A percentile compares a stretch with the other conserved stretches of the same genome.
Evolutionary conservation across 1,140 invertebrate species (phyloP).

Genomic region (Drosophila navojoa): DNA sequence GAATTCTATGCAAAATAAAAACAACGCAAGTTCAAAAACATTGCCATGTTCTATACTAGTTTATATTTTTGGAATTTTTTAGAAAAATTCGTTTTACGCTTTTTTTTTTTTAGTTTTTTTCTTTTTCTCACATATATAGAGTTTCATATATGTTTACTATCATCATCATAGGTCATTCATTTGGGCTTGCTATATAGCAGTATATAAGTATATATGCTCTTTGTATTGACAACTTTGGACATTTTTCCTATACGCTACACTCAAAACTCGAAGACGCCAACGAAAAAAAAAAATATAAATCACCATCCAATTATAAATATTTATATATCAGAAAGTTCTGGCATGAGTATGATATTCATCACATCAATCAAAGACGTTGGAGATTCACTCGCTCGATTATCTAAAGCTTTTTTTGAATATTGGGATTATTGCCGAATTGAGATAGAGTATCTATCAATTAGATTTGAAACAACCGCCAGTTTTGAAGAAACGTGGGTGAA

Average conservation of each 20-base stretch:
- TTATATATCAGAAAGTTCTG: too few relatives aligned
- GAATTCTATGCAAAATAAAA: slow-evolving; percentile 54
- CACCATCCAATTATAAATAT: too few relatives aligned
- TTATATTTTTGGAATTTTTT: slow-evolving; percentile 61
- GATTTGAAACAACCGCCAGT: too few relatives aligned
- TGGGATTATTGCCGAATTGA: too few relatives aligned
- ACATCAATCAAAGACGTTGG: too few relatives aligned
- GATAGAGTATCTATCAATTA: too few relatives aligned
- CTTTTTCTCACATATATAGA: slow-evolving; percentile 32
- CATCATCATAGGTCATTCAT: slow-evolving; percentile 40
- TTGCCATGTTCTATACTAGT: slow-evolving; percentile 33
- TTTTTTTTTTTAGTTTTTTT: slow-evolving; percentile 49
- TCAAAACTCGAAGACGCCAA: slow-evolving; percentile 36
- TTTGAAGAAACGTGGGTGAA: too few relatives aligned
- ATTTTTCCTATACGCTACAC: slow-evolving; percentile 48
- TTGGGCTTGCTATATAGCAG: slow-evolving; percentile 28
- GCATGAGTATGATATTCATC: too few relatives aligned
- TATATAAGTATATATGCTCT: slow-evolving; percentile 49
- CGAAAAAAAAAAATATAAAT: slow-evolving; percentile 37
- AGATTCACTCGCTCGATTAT: too few relatives aligned
- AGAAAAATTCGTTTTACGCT: slow-evolving; percentile 67
- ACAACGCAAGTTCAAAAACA: slow-evolving; percentile 39
- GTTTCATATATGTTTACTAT: slow-evolving; percentile 37
- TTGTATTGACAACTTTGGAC: slow-evolving; percentile 74
- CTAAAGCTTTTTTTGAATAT: too few relatives aligned